A percentile compares a stretch with the other conserved stretches of the same genome.
phyloP scores from a whole-genome alignment of 2,113 vertebrate species.

The Nyctereutes procyonoides region DNA sequence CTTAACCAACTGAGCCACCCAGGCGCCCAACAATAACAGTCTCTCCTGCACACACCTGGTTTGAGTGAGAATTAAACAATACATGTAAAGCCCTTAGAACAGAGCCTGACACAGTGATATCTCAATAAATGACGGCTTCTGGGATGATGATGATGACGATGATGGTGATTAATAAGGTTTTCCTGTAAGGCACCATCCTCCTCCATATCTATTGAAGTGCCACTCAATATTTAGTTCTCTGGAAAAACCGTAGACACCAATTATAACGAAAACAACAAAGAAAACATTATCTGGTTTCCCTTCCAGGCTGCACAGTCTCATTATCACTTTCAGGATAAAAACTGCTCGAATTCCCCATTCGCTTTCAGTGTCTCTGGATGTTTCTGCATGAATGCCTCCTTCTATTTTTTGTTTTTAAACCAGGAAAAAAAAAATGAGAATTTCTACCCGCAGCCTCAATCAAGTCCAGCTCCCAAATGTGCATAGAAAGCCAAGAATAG shows the following conservation, averaged over 20 bases:
- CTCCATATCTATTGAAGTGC: neutral
- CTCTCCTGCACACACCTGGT: neutral
- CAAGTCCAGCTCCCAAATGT: neutral
- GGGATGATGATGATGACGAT: neutral
- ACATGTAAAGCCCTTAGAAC: fast-evolving
- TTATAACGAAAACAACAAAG: neutral
- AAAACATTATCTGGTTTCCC: neutral
- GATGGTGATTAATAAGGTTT: neutral
- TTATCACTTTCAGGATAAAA: neutral
- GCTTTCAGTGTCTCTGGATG: neutral
- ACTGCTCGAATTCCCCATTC: neutral
- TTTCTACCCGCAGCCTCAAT: neutral
- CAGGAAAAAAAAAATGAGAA: slow-evolving; percentile 14
- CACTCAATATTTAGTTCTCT: neutral
- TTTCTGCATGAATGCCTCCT: neutral
- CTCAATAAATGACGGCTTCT: neutral
- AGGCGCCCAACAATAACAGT: neutral
- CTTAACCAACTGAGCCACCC: neutral
- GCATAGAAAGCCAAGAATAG: neutral
- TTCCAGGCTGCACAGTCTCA: neutral
- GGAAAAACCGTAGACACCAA: neutral
- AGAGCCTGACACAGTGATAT: fast-evolving
- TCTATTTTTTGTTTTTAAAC: neutral
- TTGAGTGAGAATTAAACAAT: neutral
- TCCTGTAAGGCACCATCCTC: neutral